These are phyloP conservation scores for Boulengerochromis microlepis DNA, from an alignment of 2,113 vertebrate species.

Conservation along the genomic window DNA sequence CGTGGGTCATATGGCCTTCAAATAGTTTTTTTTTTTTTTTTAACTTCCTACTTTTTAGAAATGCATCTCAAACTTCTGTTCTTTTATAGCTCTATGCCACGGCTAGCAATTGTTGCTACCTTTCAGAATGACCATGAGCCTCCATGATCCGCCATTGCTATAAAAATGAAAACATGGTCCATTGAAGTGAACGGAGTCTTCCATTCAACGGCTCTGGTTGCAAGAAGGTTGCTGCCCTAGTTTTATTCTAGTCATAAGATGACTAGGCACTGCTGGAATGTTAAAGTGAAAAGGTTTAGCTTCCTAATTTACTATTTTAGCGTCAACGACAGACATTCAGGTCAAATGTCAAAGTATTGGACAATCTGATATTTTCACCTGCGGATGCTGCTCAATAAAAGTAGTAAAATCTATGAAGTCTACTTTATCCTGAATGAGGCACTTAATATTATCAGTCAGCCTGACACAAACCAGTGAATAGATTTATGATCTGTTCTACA, in stretches of 20 bases:
- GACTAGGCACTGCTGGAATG: background rate
- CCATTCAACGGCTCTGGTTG: background rate
- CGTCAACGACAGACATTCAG: background rate
- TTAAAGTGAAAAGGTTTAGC: background rate
- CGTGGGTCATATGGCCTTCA: background rate
- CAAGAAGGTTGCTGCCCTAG: background rate
- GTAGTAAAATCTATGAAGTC: background rate
- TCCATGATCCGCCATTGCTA: background rate
- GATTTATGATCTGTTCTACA: background rate
- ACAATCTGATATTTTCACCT: background rate
- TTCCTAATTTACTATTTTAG: background rate
- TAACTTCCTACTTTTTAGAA: background rate
- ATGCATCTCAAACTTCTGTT: background rate
- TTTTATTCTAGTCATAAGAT: background rate
- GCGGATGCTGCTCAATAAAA: background rate
- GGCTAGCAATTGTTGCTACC: background rate
- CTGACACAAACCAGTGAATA: background rate
- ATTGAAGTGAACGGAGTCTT: background rate
- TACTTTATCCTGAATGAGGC: background rate
- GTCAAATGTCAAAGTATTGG: background rate
- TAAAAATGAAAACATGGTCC: background rate
- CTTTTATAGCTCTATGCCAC: background rate
- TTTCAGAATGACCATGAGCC: background rate
- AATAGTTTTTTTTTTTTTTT: background rate
- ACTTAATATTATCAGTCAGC: background rate